These are phyloP conservation scores for Argyresthia albistria DNA, from an alignment of 2,888 invertebrate genomes.

Conservation along the genomic window DNA sequence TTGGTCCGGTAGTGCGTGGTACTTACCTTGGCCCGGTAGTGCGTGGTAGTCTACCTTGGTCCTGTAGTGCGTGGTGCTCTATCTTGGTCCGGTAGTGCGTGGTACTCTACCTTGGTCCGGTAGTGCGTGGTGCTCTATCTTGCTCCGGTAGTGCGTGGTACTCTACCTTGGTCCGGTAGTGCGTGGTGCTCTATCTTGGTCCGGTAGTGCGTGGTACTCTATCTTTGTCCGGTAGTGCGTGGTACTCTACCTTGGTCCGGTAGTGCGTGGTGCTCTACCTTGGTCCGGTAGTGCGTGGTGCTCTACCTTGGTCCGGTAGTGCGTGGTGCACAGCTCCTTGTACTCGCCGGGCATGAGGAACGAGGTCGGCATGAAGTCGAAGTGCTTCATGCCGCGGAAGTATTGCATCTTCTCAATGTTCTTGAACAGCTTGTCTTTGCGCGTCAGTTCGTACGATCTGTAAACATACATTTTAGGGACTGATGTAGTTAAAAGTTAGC, in stretches of 20 bases:
- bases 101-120: conserved; percentile 68
- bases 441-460: conserved; percentile 94
- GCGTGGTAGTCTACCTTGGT: no score
- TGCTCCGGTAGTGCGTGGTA: no score
- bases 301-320: not conserved
- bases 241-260: conserved; percentile 46
- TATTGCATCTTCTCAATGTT: conserved; percentile 93
- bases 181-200: no score
- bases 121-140: conserved; percentile 75
- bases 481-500: no score
- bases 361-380: conserved; percentile 95
- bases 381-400: conserved; percentile 87
- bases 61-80: no score
- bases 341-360: conserved; percentile 95
- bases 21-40: no score
- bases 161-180: no score
- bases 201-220: not conserved
- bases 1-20: no score
- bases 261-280: no score
- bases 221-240: conserved; percentile 81
- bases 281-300: no score
- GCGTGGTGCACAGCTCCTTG: conserved; percentile 72
- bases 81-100: not conserved
- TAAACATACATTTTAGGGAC: not conserved
- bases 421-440: conserved; percentile 95